Evolutionary conservation across 2,113 vertebrate species (phyloP).

Genomic region (Uropsilus gracilis): DNA sequence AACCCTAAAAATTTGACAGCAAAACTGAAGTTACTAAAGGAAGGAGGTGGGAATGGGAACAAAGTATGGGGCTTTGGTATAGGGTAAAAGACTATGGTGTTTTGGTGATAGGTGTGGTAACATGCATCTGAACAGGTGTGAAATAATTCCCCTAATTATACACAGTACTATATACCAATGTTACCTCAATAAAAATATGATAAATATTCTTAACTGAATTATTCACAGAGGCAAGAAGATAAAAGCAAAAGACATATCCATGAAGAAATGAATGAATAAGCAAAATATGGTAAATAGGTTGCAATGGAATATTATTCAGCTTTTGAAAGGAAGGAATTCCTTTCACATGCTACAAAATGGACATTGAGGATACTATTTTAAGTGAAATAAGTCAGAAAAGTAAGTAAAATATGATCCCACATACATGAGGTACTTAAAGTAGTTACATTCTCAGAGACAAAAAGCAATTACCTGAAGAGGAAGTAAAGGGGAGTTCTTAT

Average conservation of each 20-base stretch:
- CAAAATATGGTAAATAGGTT: not conserved
- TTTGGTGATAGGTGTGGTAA: no score
- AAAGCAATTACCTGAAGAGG: not conserved
- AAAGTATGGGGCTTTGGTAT: no score
- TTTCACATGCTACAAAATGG: not conserved
- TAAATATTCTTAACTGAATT: not conserved
- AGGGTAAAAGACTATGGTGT: no score
- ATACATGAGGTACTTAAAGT: not conserved
- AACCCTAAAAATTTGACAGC: no score
- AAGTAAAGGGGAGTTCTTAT: not conserved
- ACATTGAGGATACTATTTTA: not conserved
- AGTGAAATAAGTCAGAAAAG: not conserved
- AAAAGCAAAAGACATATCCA: not conserved
- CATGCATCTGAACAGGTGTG: no score
- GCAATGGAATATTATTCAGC: not conserved
- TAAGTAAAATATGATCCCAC: not conserved
- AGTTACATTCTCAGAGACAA: not conserved
- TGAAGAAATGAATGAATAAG: not conserved
- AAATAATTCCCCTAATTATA: no score
- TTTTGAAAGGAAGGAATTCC: not conserved
- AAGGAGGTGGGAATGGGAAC: no score
- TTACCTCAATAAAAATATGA: no score
- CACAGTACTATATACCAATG: no score
- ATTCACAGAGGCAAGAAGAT: not conserved
- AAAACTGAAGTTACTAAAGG: no score